phyloP scores from a whole-genome alignment of 2,888 invertebrate genomes.

The Epistrophe grossulariae region DNA sequence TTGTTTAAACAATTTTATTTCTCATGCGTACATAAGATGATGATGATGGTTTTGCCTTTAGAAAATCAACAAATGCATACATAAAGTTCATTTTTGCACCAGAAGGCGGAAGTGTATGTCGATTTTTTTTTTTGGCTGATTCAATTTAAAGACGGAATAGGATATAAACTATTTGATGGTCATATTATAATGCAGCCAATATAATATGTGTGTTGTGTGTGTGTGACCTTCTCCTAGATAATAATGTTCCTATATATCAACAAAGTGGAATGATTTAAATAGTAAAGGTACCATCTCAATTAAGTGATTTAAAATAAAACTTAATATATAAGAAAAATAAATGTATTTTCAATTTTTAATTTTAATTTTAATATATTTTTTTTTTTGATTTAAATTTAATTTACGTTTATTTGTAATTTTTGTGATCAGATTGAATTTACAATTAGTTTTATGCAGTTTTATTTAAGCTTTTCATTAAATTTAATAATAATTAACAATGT shows the following conservation, averaged over 20 bases:
- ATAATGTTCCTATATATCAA: not conserved
- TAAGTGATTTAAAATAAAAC: not conserved
- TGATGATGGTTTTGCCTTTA: constrained; percentile 3
- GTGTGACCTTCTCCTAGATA: constrained; percentile 28
- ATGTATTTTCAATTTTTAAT: too few relatives aligned
- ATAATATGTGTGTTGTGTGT: not conserved
- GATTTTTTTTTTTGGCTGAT: constrained; percentile 53
- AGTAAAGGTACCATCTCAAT: not conserved
- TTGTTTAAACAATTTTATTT: constrained; percentile 70
- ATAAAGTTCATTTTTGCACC: constrained; percentile 16
- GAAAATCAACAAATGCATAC: constrained; percentile 9
- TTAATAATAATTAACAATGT: too few relatives aligned
- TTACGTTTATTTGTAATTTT: too few relatives aligned
- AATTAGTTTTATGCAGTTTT: too few relatives aligned
- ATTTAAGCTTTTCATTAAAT: too few relatives aligned
- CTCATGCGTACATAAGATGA: constrained; percentile 40
- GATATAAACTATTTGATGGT: constrained; percentile 24
- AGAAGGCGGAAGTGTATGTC: constrained; percentile 68
- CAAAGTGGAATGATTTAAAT: not conserved
- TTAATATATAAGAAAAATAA: too few relatives aligned
- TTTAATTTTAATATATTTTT: too few relatives aligned
- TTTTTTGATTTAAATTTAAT: too few relatives aligned
- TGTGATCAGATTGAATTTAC: too few relatives aligned
- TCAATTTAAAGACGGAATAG: constrained; percentile 42
- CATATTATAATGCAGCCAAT: constrained; percentile 36